Base-by-base conservation (phyloP, 2,888 invertebrate genomes). In the Elysia crispata region DNA sequence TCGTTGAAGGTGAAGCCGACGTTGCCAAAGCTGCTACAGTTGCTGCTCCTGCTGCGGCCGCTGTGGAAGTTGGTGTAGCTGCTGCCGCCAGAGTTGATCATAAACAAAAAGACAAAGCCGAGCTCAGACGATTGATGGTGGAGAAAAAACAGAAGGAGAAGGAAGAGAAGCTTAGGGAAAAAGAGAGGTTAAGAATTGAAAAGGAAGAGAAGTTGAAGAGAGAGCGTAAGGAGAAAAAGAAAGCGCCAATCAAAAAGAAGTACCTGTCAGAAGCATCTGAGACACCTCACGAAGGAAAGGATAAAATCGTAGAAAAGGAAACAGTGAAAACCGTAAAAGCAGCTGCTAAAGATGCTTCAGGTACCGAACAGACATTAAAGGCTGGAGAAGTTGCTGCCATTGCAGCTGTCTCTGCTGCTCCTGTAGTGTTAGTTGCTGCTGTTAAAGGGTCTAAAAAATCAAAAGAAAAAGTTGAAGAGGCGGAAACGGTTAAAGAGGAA, bases 71-170 rank as follows among this genome's bases (percentile, higher is more conserved):
- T 28, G 30, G 23, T 66, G 13, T 23, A 6, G 67, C 25, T 28
- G 67, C 13, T 18, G 67, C 67, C 5, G 30, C 30, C 15, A 60
- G n/a, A 23, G 60, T 23, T 5, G n/a, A n/a, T 41, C 41, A 41
- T 41, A 41, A 41, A 41, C 41, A 41, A 41, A 41, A 41, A 11
- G 41, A 41, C 5, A 41, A 41, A 41, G 60, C n/a, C 23, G 23
- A 60, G 60, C 60, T 23, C 23, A 3, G 25, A 15, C 60, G 60
- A 25, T 60, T 60, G 60, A n/a, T 60, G 25, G 25, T 23, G 25
- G 60, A 60, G 60, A 60, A 60, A 60, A 60, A 60, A 23, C 25
- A 30, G 31, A 28, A 66, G 30, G 67, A 66, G 31, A 23, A 66
- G 31, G 30, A 66, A 28, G 41, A 70, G 31, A 33, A 33, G 31